Evolutionary conservation across 2,113 vertebrate genomes (phyloP), one percentile per base, ranked within the genome.

Genomic region (Otus sunia): DNA sequence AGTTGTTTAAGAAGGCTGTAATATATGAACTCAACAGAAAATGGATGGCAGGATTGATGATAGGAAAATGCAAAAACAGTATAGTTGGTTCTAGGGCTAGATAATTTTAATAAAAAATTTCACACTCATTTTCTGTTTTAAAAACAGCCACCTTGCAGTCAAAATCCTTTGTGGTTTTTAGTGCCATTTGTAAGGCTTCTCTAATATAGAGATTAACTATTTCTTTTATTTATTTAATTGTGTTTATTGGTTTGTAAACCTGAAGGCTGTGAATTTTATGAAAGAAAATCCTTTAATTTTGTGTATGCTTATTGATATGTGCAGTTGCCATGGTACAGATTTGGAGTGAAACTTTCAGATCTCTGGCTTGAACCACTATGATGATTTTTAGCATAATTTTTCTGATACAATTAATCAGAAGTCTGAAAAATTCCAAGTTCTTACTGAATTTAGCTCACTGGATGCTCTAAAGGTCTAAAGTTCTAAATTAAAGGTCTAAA

Each of bases 221-320:
- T 86, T 37, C 25, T 93, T 82, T 89, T 77, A 12, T 86, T 85
- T 92, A 50, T 64, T 60, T 88, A 10, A 9, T 91, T 92, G 27
- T 3, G 1, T 90, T 87, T 94, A 92, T 96, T 96, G 59, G 69
- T 67, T 87, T 77, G 39, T 90, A 91, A 76, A 90, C 62, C 80
- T 92, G 77, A 96, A 86, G 73, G 39, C 83, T 94, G 39, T 93
- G 55, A 86, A 86, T 87, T 86, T 94, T 89, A 86, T 84, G 75
- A 88, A 95, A 81, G 87, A 55, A 93, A 89, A 91, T 66, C 84
- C 84, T 91, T 91, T 88, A 64, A 72, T 96, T 95, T 81, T 75
- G 39, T 82, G 27, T 87, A 53, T 84, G 50, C 30, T 37, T 84
- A 20, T 63, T 94, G 72, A 59, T 77, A 68, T 22, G 32, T 88